Evolutionary conservation across 2,113 vertebrate genomes (phyloP).

Genomic region (Columba livia): DNA sequence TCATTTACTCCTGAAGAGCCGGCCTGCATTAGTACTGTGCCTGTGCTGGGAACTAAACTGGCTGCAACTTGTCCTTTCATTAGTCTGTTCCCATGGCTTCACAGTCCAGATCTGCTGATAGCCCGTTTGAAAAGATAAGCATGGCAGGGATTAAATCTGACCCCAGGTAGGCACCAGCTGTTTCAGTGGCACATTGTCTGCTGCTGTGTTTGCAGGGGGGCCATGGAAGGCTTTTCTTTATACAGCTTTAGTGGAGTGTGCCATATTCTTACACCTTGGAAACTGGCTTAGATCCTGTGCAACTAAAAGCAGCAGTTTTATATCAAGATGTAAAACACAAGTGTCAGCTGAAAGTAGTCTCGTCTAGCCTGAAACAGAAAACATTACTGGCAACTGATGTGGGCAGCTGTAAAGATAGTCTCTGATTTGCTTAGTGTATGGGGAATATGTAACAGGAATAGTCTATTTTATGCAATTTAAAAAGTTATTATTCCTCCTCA

Average conservation of each 20-base stretch:
- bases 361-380: not conserved
- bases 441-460: not conserved
- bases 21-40: not conserved
- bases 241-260: not conserved
- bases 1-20: not conserved
- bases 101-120: not conserved
- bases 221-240: not conserved
- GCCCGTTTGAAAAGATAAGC: not conserved
- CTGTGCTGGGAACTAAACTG: not conserved
- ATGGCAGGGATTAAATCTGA: not conserved
- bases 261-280: not conserved
- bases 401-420: not conserved
- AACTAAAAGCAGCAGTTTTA: not conserved
- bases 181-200: not conserved
- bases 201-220: not conserved
- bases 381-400: not conserved
- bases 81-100: not conserved
- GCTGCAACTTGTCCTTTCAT: not conserved
- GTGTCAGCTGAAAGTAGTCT: not conserved
- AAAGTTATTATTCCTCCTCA: not conserved
- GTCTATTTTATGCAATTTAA: not conserved
- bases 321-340: not conserved
- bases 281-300: not conserved
- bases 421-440: not conserved
- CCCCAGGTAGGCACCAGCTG: not conserved